These are phyloP conservation scores for Corythaixoides concolor DNA, from an alignment of 2,113 vertebrate genomes.

Conservation along the genomic window DNA sequence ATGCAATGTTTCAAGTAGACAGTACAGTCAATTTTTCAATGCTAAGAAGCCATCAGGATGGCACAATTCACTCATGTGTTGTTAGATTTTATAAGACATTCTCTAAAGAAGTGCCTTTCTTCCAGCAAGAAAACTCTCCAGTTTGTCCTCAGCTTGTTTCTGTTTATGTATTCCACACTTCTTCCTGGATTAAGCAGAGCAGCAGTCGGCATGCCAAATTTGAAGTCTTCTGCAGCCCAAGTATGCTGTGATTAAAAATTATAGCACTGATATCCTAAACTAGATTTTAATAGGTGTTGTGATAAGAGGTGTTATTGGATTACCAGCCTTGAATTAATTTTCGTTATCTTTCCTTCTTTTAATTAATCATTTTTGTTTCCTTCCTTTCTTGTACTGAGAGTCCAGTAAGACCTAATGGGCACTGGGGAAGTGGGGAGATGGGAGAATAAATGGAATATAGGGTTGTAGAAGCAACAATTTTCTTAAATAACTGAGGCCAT, in stretches of 20 bases:
- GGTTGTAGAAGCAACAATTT: constrained; percentile 41
- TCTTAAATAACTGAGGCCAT: background rate
- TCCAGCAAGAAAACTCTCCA: background rate
- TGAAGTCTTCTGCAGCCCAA: background rate
- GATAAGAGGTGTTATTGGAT: constrained; percentile 32
- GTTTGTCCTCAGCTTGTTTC: background rate
- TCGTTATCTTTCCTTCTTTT: constrained; percentile 19
- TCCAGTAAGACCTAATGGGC: background rate
- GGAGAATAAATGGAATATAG: background rate
- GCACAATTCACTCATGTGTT: background rate
- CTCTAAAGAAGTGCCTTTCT: background rate
- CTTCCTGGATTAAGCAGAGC: background rate
- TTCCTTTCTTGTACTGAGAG: background rate
- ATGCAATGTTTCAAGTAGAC: background rate
- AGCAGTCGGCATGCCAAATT: background rate
- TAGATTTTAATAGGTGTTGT: constrained; percentile 28
- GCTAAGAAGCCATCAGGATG: background rate
- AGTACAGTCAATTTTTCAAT: background rate
- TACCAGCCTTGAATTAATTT: constrained; percentile 34
- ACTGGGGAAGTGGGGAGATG: background rate
- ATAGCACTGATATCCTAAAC: background rate
- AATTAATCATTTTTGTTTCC: background rate
- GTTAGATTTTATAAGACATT: background rate
- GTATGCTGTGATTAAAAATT: constrained; percentile 35
- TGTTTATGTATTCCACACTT: background rate